Conservation (phyloP, 1,140 invertebrate species). For the Liolophura sinensis region DNA sequence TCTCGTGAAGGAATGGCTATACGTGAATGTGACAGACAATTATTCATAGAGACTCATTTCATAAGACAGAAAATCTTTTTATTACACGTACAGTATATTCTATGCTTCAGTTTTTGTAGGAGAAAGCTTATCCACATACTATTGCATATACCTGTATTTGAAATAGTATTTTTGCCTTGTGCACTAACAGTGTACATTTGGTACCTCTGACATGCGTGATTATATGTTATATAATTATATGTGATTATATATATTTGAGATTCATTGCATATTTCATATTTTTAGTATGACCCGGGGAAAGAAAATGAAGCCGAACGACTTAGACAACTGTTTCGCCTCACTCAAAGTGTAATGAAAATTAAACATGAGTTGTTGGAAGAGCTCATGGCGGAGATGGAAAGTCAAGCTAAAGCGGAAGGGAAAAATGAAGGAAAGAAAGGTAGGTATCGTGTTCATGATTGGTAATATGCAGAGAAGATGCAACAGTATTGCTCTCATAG, state of each 20-base stretch:
- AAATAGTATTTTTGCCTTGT: not conserved
- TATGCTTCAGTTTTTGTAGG: not conserved
- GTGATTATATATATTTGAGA: not conserved
- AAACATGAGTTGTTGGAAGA: constrained; percentile 36
- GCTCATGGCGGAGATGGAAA: constrained; percentile 38
- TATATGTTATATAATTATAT: not conserved
- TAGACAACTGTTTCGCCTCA: constrained; percentile 46
- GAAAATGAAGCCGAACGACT: constrained; percentile 37
- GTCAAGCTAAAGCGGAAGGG: constrained; percentile 25
- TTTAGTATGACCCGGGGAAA: constrained; percentile 40
- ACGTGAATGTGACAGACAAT: not conserved
- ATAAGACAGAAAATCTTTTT: not conserved
- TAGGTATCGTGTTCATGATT: not conserved
- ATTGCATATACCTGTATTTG: not conserved
- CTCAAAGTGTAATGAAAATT: constrained; percentile 39
- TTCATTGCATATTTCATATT: constrained; percentile 4
- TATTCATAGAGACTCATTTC: not conserved
- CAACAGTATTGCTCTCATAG: not conserved
- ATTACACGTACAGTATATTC: not conserved
- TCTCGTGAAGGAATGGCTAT: not conserved
- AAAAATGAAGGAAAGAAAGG: constrained; percentile 36
- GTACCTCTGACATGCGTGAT: not conserved
- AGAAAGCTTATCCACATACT: not conserved
- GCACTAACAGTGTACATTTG: not conserved
- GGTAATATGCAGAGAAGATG: not conserved